Evolutionary conservation across 1,140 invertebrate genomes (phyloP).

Genomic region (Pantala flavescens): DNA sequence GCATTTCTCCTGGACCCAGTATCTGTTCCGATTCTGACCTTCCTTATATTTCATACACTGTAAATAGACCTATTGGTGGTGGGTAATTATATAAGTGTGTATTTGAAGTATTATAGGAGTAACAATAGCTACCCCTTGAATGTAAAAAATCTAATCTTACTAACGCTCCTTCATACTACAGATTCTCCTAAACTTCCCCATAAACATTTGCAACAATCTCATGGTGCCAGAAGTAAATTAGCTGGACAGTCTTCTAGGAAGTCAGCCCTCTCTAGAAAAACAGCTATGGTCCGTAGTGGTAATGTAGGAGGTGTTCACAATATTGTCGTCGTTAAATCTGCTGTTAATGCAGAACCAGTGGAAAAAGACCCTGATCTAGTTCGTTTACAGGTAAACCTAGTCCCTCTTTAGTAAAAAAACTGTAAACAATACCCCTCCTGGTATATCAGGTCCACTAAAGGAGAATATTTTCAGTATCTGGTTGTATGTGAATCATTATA

Average conservation of each 20-base stretch:
- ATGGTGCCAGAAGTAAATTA: conserved; percentile 19
- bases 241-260: background rate
- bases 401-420: too few relatives aligned
- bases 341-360: conserved; percentile 42
- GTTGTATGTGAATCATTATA: too few relatives aligned
- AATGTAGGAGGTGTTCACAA: conserved; percentile 40
- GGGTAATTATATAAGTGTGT: conserved; percentile 21
- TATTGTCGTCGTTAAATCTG: conserved; percentile 78
- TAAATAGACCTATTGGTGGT: conserved; percentile 81
- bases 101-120: background rate
- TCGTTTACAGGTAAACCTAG: conserved; percentile 49
- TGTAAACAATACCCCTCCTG: too few relatives aligned
- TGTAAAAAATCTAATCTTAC: too few relatives aligned
- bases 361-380: conserved; percentile 73
- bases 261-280: background rate
- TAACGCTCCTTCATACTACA: conserved; percentile 22
- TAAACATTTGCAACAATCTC: conserved; percentile 41
- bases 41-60: conserved; percentile 89
- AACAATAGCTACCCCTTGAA: too few relatives aligned
- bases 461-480: too few relatives aligned
- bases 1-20: conserved; percentile 58
- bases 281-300: background rate
- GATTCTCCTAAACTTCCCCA: conserved; percentile 65
- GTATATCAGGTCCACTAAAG: too few relatives aligned
- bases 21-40: conserved; percentile 82